Evolutionary conservation across 2,888 invertebrate genomes (phyloP), one percentile per base, ranked within the genome.

Genomic region (Mimumesa dahlbomi): DNA sequence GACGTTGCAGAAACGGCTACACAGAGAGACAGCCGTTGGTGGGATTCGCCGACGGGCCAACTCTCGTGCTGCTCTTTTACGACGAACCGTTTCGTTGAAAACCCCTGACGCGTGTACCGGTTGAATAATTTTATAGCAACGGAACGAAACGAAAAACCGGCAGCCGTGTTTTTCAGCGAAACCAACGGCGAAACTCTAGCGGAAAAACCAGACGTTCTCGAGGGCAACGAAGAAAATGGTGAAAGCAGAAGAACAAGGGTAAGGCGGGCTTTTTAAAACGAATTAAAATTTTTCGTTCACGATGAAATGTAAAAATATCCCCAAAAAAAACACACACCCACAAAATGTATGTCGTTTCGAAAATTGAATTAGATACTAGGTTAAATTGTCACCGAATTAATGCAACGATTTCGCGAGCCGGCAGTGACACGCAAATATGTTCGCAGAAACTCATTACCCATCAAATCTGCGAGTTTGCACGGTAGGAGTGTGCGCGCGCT

Each of bases 101-200:
- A 73, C 52, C 42, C 49, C 50, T 50, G 54, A 78, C 63, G 62
- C 58, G 57, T 69, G 62, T 61, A 54, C 45, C 49, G 54, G 49
- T 46, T 64, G 69, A 70, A 76, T 79, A 79, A 79, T 59, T 77
- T 75, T 72, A 62, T 42, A 45, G 62, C 57, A n/a, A 43, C 46
- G 34, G 29, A 50, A 38, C 48, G 62, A 54, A 59, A 61, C 42
- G 58, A 22, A 62, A n/a, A 45, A 54, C 52, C 50, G 40, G n/a
- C n/a, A 19, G 22, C 57, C 59, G 49, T 38, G 48, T 59, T 66
- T n/a, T 50, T 13, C 49, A 56, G 61, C n/a, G n/a, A n/a, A 68
- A 68, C 72, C 57, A 63, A 58, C 56, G 46, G 43, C 49, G 49
- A 54, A 38, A 42, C 34, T 25, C 62, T 56, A 66, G 67, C 69